Base-by-base conservation (phyloP, 2,888 invertebrate genomes). In the Drymonia ruficornis region DNA sequence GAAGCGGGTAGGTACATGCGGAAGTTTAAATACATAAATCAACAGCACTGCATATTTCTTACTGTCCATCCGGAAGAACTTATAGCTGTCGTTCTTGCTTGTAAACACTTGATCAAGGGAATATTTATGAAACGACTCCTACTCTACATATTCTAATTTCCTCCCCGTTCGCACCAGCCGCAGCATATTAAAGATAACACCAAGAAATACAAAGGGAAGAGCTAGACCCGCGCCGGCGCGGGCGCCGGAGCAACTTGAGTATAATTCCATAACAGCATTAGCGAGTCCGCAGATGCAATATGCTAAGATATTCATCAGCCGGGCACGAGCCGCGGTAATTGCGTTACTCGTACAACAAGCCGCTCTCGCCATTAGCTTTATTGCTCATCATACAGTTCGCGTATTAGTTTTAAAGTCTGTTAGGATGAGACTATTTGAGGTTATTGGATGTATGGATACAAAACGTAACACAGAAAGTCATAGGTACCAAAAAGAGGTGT, bases 271-370 rank as follows among this genome's bases (percentile, higher is more conserved):
- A 78, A 75, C 64, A 61, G 64, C 58, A 66, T 72, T 70, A 74
- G 58, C 61, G 47, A 58, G 58, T 60, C 43, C 43, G 45, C 58
- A 53, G 64, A 57, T 53, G 69, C 77, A 76, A 56, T 74, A 71
- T 71, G 78, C 75, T 76, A 72, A 79, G 81, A 78, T 76, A 78
- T 79, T 74, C 77, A 70, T 70, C 74, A 60, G 47, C 42, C 49
- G 38, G 49, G 43, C 19, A 55, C 54, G 42, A 54, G 40, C 45
- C 34, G 50, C 61, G 52, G 65, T 79, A 76, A 76, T 73, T 69
- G 72, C 56, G 65, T 76, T 77, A 70, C n/a, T n/a, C n/a, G n/a
- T n/a, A n/a, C 57, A 70, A 71, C 73, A 65, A 73, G 69, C 59
- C 72, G 65, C 68, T 63, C 54, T 58, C 29, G 44, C 70, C 72